Evolutionary conservation across 1,140 invertebrate genomes (phyloP).

Genomic region (Asbolus verrucosus): DNA sequence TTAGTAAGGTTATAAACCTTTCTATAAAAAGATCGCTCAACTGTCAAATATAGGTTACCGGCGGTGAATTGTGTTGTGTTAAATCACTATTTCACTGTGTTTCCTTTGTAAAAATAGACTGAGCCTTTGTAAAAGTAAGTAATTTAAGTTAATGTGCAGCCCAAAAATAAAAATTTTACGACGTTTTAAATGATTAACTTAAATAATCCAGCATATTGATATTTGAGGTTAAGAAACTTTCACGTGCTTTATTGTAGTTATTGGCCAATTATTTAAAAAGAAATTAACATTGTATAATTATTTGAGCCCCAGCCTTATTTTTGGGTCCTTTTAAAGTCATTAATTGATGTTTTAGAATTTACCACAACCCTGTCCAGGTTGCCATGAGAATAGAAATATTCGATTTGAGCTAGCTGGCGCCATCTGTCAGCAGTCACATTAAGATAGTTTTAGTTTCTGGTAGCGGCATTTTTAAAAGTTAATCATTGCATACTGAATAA

Average conservation of each 20-base stretch:
- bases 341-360: neutral
- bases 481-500: neutral
- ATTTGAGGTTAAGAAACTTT: slow-evolving; percentile 26
- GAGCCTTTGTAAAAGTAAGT: neutral
- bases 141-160: neutral
- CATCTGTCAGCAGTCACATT: neutral
- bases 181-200: neutral
- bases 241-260: slow-evolving; percentile 7
- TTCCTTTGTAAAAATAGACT: slow-evolving; percentile 4
- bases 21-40: slow-evolving; percentile 24
- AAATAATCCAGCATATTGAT: neutral
- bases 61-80: slow-evolving; percentile 25
- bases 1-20: slow-evolving; percentile 14
- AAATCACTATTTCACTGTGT: neutral
- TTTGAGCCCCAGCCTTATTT: neutral
- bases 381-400: neutral
- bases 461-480: slow-evolving; percentile 10
- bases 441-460: neutral
- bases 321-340: neutral
- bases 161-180: neutral
- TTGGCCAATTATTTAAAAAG: neutral
- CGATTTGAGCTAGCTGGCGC: neutral
- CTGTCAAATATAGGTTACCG: slow-evolving; percentile 38
- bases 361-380: neutral
- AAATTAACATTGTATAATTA: neutral